Conservation (phyloP, 2,113 vertebrate species). For the Chionodraco myersi region DNA sequence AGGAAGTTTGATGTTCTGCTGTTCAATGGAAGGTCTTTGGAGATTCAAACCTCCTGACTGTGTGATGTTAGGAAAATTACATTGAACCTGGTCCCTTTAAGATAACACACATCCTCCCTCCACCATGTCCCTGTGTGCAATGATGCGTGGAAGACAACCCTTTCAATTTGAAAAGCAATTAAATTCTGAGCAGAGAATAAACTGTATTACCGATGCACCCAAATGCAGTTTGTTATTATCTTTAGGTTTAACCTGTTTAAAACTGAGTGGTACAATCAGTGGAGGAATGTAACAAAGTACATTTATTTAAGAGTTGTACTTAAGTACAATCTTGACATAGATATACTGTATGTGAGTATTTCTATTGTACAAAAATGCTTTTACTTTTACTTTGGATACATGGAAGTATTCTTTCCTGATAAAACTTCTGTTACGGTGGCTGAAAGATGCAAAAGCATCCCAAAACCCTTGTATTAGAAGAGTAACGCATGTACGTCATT, state of each 20-base stretch:
- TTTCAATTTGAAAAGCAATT: slow-evolving; percentile 66
- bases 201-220: slow-evolving; percentile 10
- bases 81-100: not conserved
- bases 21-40: not conserved
- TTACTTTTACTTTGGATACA: too few relatives aligned
- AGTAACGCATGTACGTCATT: too few relatives aligned
- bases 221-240: slow-evolving; percentile 8
- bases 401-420: too few relatives aligned
- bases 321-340: too few relatives aligned
- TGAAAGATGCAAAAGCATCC: too few relatives aligned
- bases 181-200: slow-evolving; percentile 21
- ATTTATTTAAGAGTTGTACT: too few relatives aligned
- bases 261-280: too few relatives aligned
- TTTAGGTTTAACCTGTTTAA: slow-evolving; percentile 5
- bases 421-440: too few relatives aligned
- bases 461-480: too few relatives aligned
- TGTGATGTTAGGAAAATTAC: slow-evolving; percentile 18
- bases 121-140: slow-evolving; percentile 1
- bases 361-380: too few relatives aligned
- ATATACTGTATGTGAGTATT: too few relatives aligned
- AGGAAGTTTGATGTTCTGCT: slow-evolving; percentile 14
- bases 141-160: slow-evolving; percentile 28
- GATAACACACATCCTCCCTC: slow-evolving; percentile 9
- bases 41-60: slow-evolving; percentile 7
- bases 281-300: too few relatives aligned